Evolutionary conservation across 2,888 invertebrate genomes (phyloP).

Genomic region (Nymphalis urticae): DNA sequence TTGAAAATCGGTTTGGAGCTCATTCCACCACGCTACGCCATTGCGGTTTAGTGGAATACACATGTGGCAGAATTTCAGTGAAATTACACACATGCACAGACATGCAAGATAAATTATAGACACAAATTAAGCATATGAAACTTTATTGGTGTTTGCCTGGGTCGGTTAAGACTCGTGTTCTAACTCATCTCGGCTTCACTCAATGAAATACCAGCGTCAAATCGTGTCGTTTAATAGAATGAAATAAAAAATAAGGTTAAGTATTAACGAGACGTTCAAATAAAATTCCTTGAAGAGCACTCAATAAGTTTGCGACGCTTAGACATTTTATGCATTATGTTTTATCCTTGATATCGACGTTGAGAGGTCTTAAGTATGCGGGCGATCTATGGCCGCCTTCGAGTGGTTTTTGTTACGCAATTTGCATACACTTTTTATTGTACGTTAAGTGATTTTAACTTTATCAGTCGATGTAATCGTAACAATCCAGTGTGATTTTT

Average conservation of each 20-base stretch:
- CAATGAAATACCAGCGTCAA: conserved; percentile 23
- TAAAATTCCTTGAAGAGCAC: conserved; percentile 29
- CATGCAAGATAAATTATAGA: no score
- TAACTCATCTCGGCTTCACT: no score
- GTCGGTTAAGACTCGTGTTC: no score
- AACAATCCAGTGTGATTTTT: not conserved
- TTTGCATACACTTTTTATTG: conserved; percentile 53
- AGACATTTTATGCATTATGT: conserved; percentile 35
- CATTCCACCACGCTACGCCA: no score
- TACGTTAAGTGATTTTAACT: conserved; percentile 36
- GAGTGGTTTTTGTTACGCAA: conserved; percentile 46
- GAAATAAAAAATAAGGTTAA: conserved; percentile 35
- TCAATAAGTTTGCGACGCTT: conserved; percentile 36
- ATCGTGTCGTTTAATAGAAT: not conserved
- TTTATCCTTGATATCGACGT: conserved; percentile 37
- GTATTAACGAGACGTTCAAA: conserved; percentile 33
- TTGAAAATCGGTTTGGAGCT: no score
- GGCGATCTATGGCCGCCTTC: conserved; percentile 53
- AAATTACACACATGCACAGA: no score
- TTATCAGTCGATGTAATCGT: conserved; percentile 19
- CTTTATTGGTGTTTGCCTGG: no score
- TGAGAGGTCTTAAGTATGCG: conserved; percentile 59
- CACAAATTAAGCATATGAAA: no score
- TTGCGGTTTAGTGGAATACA: no score
- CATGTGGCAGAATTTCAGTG: no score